Conservation (phyloP, 2,797 vertebrate species). For the Spizella passerina region DNA sequence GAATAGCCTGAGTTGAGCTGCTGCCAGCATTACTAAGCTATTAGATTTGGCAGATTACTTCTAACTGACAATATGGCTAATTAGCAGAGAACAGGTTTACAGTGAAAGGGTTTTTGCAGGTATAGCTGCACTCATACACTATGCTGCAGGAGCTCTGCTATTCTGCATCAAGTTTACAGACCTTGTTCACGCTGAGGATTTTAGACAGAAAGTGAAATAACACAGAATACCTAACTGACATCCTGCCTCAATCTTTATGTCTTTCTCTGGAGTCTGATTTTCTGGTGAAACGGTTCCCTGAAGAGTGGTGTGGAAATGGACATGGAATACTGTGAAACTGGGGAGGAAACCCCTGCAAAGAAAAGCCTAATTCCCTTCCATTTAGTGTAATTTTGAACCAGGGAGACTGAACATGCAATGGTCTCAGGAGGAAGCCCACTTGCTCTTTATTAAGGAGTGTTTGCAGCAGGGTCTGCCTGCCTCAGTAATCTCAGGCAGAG, state of each 20-base stretch:
- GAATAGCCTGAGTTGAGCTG: background rate
- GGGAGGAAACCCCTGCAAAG: background rate
- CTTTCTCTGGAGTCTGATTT: background rate
- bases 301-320: background rate
- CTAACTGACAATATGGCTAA: background rate
- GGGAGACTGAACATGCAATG: background rate
- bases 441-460: background rate
- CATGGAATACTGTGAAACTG: background rate
- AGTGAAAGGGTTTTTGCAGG: background rate
- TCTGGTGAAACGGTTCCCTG: background rate
- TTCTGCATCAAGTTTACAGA: background rate
- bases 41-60: slow-evolving; percentile 39
- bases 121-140: background rate
- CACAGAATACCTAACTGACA: background rate
- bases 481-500: background rate
- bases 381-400: background rate
- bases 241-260: background rate
- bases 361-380: background rate
- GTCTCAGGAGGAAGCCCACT: background rate
- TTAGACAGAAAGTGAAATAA: background rate
- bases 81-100: background rate
- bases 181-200: background rate
- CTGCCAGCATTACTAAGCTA: background rate
- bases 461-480: background rate
- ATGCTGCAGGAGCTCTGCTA: background rate